Evolutionary conservation across 2,888 invertebrate genomes (phyloP), one percentile per base, ranked within the genome.

Genomic region (Margaritifera margaritifera): DNA sequence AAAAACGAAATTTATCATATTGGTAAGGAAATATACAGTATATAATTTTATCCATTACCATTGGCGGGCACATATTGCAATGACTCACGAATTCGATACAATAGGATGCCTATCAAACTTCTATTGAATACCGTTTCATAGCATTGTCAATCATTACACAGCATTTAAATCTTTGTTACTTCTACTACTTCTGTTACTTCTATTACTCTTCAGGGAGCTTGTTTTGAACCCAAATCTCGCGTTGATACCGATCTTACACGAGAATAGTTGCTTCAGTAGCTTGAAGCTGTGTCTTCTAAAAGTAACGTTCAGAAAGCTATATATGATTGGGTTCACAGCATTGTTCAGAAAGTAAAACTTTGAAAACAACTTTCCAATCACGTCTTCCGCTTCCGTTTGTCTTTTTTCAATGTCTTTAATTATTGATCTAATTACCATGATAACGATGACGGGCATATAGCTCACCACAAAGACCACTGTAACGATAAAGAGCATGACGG

Each of bases 401-500:
- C 66, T 69, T 19, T 66, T 65, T 56, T 80, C 75, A 19, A 78
- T 64, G 57, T 78, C 69, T 57, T 74, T 76, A 24, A 74, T 73
- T 8, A 69, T 68, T 18, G 75, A 74, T 25, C 80, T 61, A 53
- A 75, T 75, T 6, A 77, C 77, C 74, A 75, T 80, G 25, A 80
- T 72, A 3, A 78, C 67, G 15, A 80, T 74, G 22, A 67, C 77
- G 4, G 80, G 80, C 20, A 80, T 62, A 51, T 78, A 80, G 20
- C 78, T 80, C 19, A 78, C 65, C 53, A 76, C 68, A 62, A 80
- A 80, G n/a, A 75, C 80, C 0, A 80, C 78, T 27, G 77, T 80
- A 19, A 80, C 80, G 0, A 78, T 71, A 31, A 80, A 77, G 27
- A 80, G 63, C 24, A 80, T 72, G 1, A 80, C 59, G 0, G 80